Percentiles rank a stretch among this genome's conserved stretches.
Evolutionary conservation across 2,888 invertebrate species (phyloP).

Genomic region (Choreutis nemorana): DNA sequence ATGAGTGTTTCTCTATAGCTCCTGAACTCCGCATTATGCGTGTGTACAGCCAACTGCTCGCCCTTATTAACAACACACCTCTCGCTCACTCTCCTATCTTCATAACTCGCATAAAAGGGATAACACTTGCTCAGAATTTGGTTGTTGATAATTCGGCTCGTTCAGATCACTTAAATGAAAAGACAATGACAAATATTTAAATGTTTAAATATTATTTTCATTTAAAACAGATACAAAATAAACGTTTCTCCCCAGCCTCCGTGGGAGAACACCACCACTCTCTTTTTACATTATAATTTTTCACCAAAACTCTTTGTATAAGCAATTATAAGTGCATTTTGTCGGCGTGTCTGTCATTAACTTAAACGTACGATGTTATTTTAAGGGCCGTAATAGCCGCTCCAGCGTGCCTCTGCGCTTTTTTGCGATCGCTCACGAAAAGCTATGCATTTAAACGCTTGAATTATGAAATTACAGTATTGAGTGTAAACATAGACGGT

Average conservation of each 20-base stretch:
- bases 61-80: constrained; percentile 3
- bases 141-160: too few relatives aligned
- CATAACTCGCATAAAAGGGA: too few relatives aligned
- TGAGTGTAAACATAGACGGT: constrained; percentile 49
- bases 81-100: too few relatives aligned
- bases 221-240: constrained; percentile 5
- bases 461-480: constrained; percentile 65
- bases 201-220: too few relatives aligned
- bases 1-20: constrained; percentile 14
- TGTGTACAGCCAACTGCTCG: constrained; percentile 1
- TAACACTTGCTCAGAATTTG: too few relatives aligned
- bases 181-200: too few relatives aligned
- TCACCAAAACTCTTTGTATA: constrained; percentile 60
- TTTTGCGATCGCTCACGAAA: constrained; percentile 54
- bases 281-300: constrained; percentile 48
- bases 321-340: constrained; percentile 64
- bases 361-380: constrained; percentile 67
- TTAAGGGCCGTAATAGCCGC: constrained; percentile 61
- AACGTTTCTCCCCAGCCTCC: constrained; percentile 9
- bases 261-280: constrained; percentile 32
- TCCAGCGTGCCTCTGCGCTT: constrained; percentile 45
- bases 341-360: constrained; percentile 64
- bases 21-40: constrained; percentile 6
- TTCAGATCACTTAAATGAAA: too few relatives aligned
- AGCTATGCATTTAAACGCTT: constrained; percentile 66